Conservation (phyloP, 1,140 invertebrate genomes). For the Apis dorsata region DNA sequence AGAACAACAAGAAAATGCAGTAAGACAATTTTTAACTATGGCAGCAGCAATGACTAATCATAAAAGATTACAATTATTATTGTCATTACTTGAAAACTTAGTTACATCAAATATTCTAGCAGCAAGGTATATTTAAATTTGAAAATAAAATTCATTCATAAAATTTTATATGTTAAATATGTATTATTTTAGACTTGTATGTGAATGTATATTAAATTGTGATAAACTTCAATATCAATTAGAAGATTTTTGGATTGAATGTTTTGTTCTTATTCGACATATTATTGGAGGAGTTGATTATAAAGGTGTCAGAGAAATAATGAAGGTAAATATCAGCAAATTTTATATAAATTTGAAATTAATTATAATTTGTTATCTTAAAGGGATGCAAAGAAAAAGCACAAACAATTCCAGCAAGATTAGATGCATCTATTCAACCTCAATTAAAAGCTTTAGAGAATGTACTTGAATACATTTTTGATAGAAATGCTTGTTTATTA, state of each 20-base stretch:
- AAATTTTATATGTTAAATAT: background rate
- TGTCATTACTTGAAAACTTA: constrained; percentile 86
- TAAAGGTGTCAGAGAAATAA: constrained; percentile 95
- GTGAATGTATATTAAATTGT: constrained; percentile 90
- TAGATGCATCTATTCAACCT: constrained; percentile 89
- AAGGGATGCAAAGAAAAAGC: constrained; percentile 93
- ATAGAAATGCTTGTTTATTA: constrained; percentile 93
- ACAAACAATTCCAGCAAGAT: constrained; percentile 86
- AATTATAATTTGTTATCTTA: background rate
- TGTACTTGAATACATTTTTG: constrained; percentile 93
- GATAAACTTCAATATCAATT: constrained; percentile 89
- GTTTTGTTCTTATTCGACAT: constrained; percentile 91
- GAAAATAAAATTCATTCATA: background rate
- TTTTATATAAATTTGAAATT: background rate
- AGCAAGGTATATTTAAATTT: constrained; percentile 80
- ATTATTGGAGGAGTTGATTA: constrained; percentile 96
- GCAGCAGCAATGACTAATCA: constrained; percentile 86
- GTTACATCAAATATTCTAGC: constrained; percentile 85
- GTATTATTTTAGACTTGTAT: constrained; percentile 85
- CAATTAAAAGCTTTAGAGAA: constrained; percentile 90
- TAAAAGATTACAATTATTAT: constrained; percentile 85
- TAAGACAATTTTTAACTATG: constrained; percentile 86
- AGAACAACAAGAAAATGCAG: constrained; percentile 86
- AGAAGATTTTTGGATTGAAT: constrained; percentile 92
- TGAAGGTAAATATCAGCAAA: constrained; percentile 85